Conservation (phyloP, 2,888 invertebrate genomes). For the Melinaea marsaeus region DNA sequence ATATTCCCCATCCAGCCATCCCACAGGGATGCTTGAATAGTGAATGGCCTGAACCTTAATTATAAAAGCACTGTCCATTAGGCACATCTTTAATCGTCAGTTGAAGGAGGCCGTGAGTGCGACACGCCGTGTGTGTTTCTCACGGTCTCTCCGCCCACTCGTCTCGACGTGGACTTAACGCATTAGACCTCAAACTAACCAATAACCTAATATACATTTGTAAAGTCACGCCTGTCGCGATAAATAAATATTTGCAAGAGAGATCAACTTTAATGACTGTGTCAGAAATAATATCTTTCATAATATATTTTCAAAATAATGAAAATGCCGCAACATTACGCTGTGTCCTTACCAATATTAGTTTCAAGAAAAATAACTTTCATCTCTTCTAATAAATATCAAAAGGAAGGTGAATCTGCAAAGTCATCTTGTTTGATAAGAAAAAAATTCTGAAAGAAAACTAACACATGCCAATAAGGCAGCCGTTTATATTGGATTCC, state of each 20-base stretch:
- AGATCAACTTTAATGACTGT: not conserved
- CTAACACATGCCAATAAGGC: no score
- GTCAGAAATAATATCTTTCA: not conserved
- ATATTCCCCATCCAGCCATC: slow-evolving; percentile 17
- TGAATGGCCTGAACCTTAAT: slow-evolving; percentile 53
- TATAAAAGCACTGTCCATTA: slow-evolving; percentile 43
- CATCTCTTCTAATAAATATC: no score
- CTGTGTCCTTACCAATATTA: no score
- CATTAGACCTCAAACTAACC: slow-evolving; percentile 36
- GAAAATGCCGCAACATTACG: no score
- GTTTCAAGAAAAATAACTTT: no score
- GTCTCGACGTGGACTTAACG: slow-evolving; percentile 42
- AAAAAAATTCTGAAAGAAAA: no score
- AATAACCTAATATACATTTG: slow-evolving; percentile 36
- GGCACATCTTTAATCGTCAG: slow-evolving; percentile 42
- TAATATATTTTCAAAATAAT: not conserved
- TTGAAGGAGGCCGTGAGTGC: slow-evolving; percentile 51
- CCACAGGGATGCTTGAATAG: slow-evolving; percentile 43
- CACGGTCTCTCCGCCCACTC: slow-evolving; percentile 73
- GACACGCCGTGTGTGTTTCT: slow-evolving; percentile 67
- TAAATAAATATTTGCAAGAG: slow-evolving; percentile 3
- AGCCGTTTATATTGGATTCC: no score
- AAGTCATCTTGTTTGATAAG: no score
- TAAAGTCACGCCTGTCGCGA: slow-evolving; percentile 25
- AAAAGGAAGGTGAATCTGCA: no score